Conservation (phyloP, 2,888 invertebrate genomes). For the Epicampocera succincta region DNA sequence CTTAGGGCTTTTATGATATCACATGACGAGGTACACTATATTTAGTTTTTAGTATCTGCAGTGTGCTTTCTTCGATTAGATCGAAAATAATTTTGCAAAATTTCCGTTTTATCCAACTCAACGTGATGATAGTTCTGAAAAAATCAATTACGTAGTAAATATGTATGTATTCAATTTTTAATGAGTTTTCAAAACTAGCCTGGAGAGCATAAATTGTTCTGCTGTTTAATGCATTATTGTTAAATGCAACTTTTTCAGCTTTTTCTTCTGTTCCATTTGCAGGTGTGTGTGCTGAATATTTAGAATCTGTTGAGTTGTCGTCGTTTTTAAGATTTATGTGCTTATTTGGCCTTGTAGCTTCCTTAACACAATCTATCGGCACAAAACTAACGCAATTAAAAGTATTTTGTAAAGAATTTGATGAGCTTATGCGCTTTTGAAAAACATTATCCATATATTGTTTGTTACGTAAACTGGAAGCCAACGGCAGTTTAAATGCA, state of each 20-base stretch:
- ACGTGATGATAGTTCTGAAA: conserved; percentile 51
- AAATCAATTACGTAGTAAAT: background rate
- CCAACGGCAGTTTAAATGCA: conserved; percentile 87
- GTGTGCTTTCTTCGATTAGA: conserved; percentile 80
- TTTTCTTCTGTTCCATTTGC: conserved; percentile 5
- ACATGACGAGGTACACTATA: too few species aligned
- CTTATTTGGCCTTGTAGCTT: background rate
- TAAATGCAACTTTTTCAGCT: background rate
- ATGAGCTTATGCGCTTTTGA: conserved; percentile 50
- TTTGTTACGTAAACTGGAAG: conserved; percentile 73
- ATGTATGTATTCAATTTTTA: too few species aligned
- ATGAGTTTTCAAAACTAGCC: background rate
- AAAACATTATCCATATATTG: conserved; percentile 26
- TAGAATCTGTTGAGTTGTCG: background rate
- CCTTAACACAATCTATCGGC: conserved; percentile 34
- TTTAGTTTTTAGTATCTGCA: conserved; percentile 29
- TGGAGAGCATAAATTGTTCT: conserved; percentile 29
- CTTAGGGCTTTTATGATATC: too few species aligned
- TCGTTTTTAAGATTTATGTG: background rate
- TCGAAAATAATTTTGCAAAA: conserved; percentile 88
- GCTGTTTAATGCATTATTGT: background rate
- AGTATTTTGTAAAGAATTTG: conserved; percentile 77
- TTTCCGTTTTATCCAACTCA: conserved; percentile 83
- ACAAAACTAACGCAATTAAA: conserved; percentile 16
- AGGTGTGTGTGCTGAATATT: background rate